These are phyloP conservation scores for Hylaeus volcanicus DNA, from an alignment of 1,140 invertebrate genomes.

Conservation along the genomic window DNA sequence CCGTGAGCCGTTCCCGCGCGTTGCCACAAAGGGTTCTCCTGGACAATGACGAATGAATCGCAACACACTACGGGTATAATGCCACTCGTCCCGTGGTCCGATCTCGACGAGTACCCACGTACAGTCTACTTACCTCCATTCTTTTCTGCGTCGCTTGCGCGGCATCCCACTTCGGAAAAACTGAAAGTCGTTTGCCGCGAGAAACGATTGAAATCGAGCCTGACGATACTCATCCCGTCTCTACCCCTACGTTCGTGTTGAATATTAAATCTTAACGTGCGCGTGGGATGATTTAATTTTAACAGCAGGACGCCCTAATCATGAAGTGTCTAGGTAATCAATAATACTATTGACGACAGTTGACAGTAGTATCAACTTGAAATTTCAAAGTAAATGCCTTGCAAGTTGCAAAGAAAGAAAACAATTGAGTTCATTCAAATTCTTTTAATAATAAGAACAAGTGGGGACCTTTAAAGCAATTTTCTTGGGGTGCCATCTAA, in stretches of 20 bases:
- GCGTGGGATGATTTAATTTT: no score
- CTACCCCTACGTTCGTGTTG: not conserved
- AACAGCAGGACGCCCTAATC: no score
- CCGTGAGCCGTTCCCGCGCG: constrained; percentile 45
- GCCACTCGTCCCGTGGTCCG: constrained; percentile 47
- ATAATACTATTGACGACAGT: no score
- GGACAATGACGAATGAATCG: constrained; percentile 65
- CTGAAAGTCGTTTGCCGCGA: not conserved
- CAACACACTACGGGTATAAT: constrained; percentile 54
- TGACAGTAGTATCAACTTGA: no score
- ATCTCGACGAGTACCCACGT: constrained; percentile 41
- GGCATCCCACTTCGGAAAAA: constrained; percentile 26
- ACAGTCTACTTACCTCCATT: constrained; percentile 26
- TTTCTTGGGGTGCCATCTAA: no score
- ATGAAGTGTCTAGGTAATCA: no score
- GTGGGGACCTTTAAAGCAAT: no score
- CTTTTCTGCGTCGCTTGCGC: constrained; percentile 30
- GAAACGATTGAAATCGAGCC: constrained; percentile 24
- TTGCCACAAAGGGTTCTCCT: constrained; percentile 50
- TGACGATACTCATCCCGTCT: not conserved
- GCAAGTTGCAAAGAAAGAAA: no score
- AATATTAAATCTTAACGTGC: no score
- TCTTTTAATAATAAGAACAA: no score
- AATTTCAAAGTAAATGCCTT: no score
- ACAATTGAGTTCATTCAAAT: no score